Conservation (phyloP, 64 coral and sea anemone genomes). For the Platygyra sinensis region DNA sequence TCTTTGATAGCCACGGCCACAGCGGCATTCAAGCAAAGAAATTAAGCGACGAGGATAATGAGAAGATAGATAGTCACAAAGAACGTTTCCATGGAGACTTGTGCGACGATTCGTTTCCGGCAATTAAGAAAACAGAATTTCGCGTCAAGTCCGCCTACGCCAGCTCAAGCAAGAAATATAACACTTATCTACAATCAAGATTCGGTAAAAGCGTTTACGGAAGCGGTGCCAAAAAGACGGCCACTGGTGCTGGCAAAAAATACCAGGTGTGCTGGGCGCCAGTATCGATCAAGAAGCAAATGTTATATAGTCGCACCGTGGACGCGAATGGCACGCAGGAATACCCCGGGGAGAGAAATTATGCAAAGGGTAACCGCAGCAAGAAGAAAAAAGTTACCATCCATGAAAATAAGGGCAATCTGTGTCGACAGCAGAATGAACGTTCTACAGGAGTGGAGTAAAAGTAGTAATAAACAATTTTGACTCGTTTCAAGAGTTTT, state of each 20-base stretch:
- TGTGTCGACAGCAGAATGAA: no score
- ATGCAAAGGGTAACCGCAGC: neutral
- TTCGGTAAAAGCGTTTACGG: slow-evolving; percentile 14
- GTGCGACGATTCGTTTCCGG: neutral
- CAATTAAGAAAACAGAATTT: neutral
- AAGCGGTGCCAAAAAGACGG: neutral
- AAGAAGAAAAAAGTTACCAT: neutral
- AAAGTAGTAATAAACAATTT: no score
- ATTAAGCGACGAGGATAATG: neutral
- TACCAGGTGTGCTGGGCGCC: slow-evolving; percentile 20
- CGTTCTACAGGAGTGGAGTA: no score
- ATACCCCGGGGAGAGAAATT: neutral
- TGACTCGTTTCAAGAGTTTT: no score
- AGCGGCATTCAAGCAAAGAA: neutral
- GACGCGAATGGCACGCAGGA: neutral
- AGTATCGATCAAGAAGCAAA: neutral
- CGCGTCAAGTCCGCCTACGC: neutral
- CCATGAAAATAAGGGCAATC: neutral
- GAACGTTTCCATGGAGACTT: no score
- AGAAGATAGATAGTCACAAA: neutral
- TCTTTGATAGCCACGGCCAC: neutral
- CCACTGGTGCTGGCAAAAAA: neutral
- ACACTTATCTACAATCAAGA: slow-evolving; percentile 6
- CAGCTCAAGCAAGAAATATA: neutral
- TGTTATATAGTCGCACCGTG: neutral